phyloP scores from a whole-genome alignment of 2,113 vertebrate species.

The Xiphorhynchus elegans region DNA sequence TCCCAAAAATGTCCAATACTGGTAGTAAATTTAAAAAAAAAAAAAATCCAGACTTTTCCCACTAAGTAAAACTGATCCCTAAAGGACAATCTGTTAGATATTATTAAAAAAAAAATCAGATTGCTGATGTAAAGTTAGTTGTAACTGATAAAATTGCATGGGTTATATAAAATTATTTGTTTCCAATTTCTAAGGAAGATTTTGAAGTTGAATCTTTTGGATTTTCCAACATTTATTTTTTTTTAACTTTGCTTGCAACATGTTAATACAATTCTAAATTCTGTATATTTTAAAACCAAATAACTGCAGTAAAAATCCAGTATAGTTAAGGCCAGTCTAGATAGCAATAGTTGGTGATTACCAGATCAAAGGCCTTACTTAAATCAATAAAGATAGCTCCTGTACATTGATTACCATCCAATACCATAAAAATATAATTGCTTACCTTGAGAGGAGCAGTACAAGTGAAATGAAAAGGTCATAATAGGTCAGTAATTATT shows the following conservation, averaged over 20 bases:
- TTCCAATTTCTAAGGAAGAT: background rate
- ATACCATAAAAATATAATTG: slow-evolving; percentile 73
- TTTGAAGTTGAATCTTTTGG: background rate
- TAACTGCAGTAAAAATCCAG: background rate
- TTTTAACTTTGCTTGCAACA: background rate
- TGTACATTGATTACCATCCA: slow-evolving; percentile 68
- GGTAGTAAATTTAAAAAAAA: background rate
- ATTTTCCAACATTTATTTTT: background rate
- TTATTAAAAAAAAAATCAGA: background rate
- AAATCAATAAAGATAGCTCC: slow-evolving; percentile 66
- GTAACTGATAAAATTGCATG: background rate
- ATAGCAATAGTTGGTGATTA: slow-evolving; percentile 59
- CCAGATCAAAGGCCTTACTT: slow-evolving; percentile 67
- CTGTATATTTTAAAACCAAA: background rate
- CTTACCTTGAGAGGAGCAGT: slow-evolving; percentile 63
- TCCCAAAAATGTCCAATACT: background rate
- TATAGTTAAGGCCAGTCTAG: background rate
- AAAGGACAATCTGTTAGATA: background rate
- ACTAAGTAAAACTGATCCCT: background rate
- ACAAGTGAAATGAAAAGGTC: slow-evolving; percentile 66
- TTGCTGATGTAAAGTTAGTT: background rate
- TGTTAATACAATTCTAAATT: background rate
- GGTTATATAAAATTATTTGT: background rate
- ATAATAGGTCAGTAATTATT: slow-evolving; percentile 71
- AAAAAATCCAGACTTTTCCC: background rate